Conservation (phyloP, 2,113 vertebrate species). For the Callaeas wilsoni region DNA sequence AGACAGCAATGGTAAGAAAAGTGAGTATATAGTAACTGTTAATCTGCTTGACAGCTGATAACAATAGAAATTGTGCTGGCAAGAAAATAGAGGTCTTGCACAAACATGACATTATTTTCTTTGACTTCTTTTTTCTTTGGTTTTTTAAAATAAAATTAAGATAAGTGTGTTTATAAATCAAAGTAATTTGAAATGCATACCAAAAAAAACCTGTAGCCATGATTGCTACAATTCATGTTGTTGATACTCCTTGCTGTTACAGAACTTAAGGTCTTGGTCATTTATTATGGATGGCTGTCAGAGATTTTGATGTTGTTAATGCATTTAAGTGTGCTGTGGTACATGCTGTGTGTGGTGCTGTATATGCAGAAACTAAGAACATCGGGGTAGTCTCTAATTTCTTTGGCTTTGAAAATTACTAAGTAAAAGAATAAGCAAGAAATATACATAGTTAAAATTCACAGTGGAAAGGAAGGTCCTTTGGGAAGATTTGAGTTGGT, state of each 20-base stretch:
- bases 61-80: background rate
- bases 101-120: background rate
- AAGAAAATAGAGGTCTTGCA: background rate
- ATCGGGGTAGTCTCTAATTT: background rate
- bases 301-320: background rate
- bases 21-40: conserved; percentile 3
- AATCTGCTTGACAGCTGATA: conserved; percentile 30
- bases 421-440: conserved; percentile 28
- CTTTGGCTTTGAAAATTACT: conserved; percentile 22
- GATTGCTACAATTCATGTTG: background rate
- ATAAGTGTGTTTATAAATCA: background rate
- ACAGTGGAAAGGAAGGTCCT: background rate
- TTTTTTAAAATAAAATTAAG: background rate
- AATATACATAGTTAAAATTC: background rate
- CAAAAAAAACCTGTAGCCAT: background rate
- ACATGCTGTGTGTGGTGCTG: background rate
- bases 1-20: conserved; percentile 2
- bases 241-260: background rate
- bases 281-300: background rate
- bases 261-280: background rate
- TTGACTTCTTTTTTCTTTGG: background rate
- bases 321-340: background rate
- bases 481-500: background rate
- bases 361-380: background rate
- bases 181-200: background rate